Conservation (phyloP, 2,797 vertebrate species). For the Gadopsis marmoratus region DNA sequence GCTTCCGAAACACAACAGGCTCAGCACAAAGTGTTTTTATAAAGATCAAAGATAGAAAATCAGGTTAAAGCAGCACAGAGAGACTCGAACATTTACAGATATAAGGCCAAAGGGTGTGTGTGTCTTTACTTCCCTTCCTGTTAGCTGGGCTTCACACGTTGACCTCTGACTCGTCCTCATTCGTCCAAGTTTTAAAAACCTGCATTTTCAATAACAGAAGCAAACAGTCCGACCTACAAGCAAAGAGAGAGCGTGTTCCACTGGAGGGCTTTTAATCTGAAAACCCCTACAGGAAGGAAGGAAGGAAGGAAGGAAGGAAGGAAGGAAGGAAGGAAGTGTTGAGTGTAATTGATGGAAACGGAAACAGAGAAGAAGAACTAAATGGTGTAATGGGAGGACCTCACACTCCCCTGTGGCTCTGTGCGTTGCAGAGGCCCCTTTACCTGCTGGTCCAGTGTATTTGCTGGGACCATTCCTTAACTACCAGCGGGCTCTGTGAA, state of each 20-base stretch:
- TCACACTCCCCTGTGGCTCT: no score
- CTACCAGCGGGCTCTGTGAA: no score
- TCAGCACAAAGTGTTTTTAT: conserved; percentile 17
- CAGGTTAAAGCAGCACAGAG: conserved; percentile 11
- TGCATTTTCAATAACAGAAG: no score
- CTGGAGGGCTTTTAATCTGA: not conserved
- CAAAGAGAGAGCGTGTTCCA: not conserved
- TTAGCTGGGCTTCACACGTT: not conserved
- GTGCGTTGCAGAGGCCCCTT: no score
- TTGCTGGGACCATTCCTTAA: no score
- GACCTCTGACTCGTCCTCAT: not conserved
- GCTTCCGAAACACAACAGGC: conserved; percentile 23
- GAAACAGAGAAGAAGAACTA: not conserved
- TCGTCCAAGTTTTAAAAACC: not conserved
- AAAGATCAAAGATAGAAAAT: conserved; percentile 12
- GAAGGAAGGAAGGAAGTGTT: not conserved
- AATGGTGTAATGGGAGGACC: no score
- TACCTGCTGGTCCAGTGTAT: not conserved
- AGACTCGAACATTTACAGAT: not conserved
- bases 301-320: no score
- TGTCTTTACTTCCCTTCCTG: not conserved
- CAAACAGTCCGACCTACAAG: not conserved
- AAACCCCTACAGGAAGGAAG: not conserved
- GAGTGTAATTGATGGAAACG: not conserved
- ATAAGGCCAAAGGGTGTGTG: not conserved